These are phyloP conservation scores for Volucella bombylans DNA, from an alignment of 2,888 invertebrate species.

Conservation along the genomic window DNA sequence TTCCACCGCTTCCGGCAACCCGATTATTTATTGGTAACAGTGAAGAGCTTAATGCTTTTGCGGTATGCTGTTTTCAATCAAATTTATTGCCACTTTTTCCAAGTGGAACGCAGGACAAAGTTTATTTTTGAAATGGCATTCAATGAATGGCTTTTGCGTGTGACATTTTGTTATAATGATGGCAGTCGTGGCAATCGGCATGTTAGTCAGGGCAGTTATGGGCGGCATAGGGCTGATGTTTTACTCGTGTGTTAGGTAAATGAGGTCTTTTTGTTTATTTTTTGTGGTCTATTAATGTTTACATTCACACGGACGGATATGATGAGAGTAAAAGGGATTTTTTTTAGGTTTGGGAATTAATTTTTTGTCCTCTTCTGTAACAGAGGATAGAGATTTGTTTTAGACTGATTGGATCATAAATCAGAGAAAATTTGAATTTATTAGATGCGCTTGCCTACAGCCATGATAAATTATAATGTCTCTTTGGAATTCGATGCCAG, in stretches of 20 bases:
- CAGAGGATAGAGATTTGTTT: too few relatives aligned
- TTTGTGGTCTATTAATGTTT: slow-evolving; percentile 50
- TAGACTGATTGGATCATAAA: too few relatives aligned
- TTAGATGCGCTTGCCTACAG: too few relatives aligned
- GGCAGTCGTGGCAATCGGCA: background rate
- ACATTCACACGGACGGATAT: slow-evolving; percentile 5
- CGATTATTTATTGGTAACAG: slow-evolving; percentile 61
- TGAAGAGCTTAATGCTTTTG: slow-evolving; percentile 59
- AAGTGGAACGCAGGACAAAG: slow-evolving; percentile 21
- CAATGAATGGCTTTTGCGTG: slow-evolving; percentile 55
- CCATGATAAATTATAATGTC: too few relatives aligned
- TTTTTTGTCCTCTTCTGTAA: background rate
- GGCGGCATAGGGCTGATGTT: slow-evolving; percentile 6
- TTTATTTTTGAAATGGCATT: slow-evolving; percentile 32
- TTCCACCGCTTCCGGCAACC: slow-evolving; percentile 14
- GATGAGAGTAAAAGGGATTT: slow-evolving; percentile 42
- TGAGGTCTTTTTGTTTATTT: slow-evolving; percentile 40
- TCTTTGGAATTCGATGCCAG: too few relatives aligned
- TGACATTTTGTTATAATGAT: slow-evolving; percentile 55
- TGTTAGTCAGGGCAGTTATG: background rate
- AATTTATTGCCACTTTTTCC: slow-evolving; percentile 55
- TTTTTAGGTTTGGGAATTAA: slow-evolving; percentile 18
- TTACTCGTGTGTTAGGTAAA: slow-evolving; percentile 53
- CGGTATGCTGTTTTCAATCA: slow-evolving; percentile 60
- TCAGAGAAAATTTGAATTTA: too few relatives aligned